Evolutionary conservation across 2,113 vertebrate species (phyloP).

Genomic region (Mustela lutreola): DNA sequence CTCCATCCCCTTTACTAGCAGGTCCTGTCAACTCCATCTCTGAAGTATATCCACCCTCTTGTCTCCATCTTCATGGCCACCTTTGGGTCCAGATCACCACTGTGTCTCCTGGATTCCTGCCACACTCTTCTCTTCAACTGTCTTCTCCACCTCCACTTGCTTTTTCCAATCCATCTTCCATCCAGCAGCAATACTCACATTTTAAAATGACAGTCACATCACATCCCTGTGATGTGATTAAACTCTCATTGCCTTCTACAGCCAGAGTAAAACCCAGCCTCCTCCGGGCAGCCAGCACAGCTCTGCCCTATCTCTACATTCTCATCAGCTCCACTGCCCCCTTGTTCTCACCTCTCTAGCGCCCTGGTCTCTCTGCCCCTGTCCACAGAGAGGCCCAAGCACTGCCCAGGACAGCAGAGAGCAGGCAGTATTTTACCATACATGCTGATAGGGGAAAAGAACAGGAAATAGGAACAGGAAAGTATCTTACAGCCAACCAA

Average conservation of each 20-base stretch:
- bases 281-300: background rate
- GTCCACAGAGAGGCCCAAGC: background rate
- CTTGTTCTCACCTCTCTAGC: background rate
- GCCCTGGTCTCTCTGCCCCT: background rate
- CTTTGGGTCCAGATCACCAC: background rate
- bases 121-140: background rate
- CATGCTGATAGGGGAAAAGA: background rate
- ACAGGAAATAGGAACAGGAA: conserved; percentile 21
- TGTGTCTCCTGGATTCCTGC: background rate
- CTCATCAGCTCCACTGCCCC: background rate
- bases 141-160: background rate
- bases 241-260: background rate
- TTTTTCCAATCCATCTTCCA: background rate
- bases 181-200: background rate
- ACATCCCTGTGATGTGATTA: background rate
- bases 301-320: background rate
- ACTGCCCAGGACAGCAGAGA: background rate
- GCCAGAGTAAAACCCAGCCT: background rate
- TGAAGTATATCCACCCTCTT: background rate
- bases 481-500: conserved; percentile 18
- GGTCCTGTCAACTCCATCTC: background rate
- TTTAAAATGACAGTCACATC: conserved; percentile 16
- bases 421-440: background rate
- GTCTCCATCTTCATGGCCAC: background rate
- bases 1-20: background rate